A percentile compares a stretch with the other conserved stretches of the same genome.
These are phyloP conservation scores for Bradypus variegatus DNA, from an alignment of 2,797 vertebrate species.

Conservation along the genomic window DNA sequence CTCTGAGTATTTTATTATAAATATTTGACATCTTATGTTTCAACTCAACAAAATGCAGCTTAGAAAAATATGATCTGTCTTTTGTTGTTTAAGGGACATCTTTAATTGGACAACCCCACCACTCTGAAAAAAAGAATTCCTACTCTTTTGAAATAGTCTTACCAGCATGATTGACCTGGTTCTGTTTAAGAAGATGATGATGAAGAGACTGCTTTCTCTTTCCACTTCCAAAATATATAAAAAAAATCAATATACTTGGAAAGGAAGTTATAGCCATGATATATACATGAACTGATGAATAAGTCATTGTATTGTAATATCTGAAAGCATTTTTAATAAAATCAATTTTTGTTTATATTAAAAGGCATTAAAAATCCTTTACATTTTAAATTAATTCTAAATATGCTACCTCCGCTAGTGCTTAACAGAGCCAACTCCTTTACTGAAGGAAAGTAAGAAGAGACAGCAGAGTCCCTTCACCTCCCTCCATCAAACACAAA, in stretches of 20 bases:
- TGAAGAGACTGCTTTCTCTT: constrained; percentile 57
- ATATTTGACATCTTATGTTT: constrained; percentile 60
- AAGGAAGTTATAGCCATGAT: constrained; percentile 60
- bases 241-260: constrained; percentile 49
- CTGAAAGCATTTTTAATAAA: constrained; percentile 61
- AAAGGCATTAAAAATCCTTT: constrained; percentile 48
- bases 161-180: neutral
- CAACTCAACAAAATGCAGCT: constrained; percentile 44
- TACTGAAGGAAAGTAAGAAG: neutral
- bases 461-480: neutral
- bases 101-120: neutral
- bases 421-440: neutral
- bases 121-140: neutral
- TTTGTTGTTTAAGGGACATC: constrained; percentile 19
- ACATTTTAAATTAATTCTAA: constrained; percentile 51
- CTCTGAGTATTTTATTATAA: constrained; percentile 52
- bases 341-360: constrained; percentile 43
- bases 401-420: neutral
- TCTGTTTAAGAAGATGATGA: neutral
- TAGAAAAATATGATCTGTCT: neutral
- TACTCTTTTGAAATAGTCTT: constrained; percentile 28
- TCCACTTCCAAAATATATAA: constrained; percentile 54
- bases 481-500: neutral
- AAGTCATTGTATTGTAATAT: constrained; percentile 68
- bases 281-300: constrained; percentile 73